Base-by-base conservation (phyloP, 2,888 invertebrate genomes). In the Luperina nickerlii region DNA sequence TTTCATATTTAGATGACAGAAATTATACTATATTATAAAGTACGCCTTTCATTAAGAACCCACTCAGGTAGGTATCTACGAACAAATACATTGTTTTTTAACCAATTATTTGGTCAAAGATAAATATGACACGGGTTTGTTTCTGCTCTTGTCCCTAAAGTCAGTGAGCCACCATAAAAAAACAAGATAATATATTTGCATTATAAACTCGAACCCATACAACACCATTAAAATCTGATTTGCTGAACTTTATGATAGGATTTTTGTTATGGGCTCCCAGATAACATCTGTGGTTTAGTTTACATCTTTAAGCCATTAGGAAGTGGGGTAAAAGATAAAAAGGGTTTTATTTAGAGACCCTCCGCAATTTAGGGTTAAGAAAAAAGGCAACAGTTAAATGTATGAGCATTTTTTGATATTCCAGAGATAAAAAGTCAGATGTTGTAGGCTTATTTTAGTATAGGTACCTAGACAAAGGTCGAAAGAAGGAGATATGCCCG, bases 291-390 rank as follows among this genome's bases (percentile, higher is more conserved):
- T 68, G 65, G 76, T 69, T 65, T 63, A 70, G 76, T 69, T 65
- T 67, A 66, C 62, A 85, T 85, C 76, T 80, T 79, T 67, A 79
- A 75, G 85, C 71, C 75, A 85, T 85, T 85, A 85, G 74, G 83
- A 67, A 74, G 18, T 74, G 27, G 71, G 73, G 42, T 45, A 79
- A 70, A 79, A 67, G 48, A 83, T 79, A 83, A 63, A 79, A 84
- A 79, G 54, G 83, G 72, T 75, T 75, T 79, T 86, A 83, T 83
- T 85, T 83, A 84, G 51, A 83, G n/a, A 72, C 77, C 38, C 62
- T 57, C 8, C n/a, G 54, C 15, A 42, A 60, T 75, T 66, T 7
- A 18, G 65, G 65, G 65, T 48, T 74, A 73, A 51, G 81, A 62
- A 83, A 78, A 75, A 68, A 48, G 54, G 54, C 3, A 27, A 2